Base-by-base conservation (phyloP, 2,113 vertebrate genomes). In the Gymnorhina tibicen region DNA sequence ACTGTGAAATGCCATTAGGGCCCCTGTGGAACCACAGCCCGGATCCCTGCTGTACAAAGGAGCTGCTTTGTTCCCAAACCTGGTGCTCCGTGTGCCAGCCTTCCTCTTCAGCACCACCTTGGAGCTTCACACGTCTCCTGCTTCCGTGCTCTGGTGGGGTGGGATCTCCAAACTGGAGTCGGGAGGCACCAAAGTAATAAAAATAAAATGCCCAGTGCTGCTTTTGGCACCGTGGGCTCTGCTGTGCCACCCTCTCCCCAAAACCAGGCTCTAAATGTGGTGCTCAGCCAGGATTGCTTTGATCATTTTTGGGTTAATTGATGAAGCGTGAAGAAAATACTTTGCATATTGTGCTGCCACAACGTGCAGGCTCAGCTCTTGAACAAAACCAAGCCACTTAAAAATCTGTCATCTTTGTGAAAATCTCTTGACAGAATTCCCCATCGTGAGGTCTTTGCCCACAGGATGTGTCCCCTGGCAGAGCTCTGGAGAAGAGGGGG, bases 361-460 rank as follows among this genome's bases (percentile, higher is more conserved):
- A 16, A 37, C 13, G 0, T 3, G 10, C 10, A 32, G 50, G 49
- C 37, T 66, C 7, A 4, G 44, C 13, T 60, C 72, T 75, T 16
- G 7, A 63, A 49, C n/a, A 21, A 14, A 82, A 75, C 9, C 2
- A 1, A 4, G 10, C 23, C 10, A 0, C 39, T 85, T 81, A 6
- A 55, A 82, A 85, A 47, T 4, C 23, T 3, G 0, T 58, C 27
- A 21, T 35, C 70, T 67, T 33, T 85, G 76, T 58, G 20, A 22
- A n/a, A 62, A 53, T 97, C 47, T 92, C 75, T 79, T 89, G 82
- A 52, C 35, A 98, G 98, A 96, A 56, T 79, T 95, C 63, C 73
- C 87, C 95, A 4, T 95, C 83, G 0, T 97, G 97, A 97, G 85
- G 39, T 56, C 86, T 93, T 63, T 52, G 84, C 35, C 87, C 63